Conservation (phyloP, 1,140 invertebrate species). For the Heliconius eleuchia region DNA sequence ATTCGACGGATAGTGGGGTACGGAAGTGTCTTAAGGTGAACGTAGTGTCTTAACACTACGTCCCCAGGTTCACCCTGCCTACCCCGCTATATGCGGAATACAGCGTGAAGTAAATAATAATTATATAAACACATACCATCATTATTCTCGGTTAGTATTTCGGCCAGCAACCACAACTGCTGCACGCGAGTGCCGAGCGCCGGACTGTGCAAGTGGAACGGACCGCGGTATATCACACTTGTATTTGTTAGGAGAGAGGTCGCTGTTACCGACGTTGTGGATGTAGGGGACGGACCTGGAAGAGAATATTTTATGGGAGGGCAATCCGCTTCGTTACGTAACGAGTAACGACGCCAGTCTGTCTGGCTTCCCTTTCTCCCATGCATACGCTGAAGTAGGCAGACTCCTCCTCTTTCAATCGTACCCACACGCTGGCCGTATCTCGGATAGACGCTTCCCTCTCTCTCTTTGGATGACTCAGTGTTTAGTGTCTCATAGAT, state of each 20-base stretch:
- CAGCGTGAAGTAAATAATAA: neutral
- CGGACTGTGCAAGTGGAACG: constrained; percentile 93
- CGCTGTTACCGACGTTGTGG: constrained; percentile 84
- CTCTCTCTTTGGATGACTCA: too few relatives aligned
- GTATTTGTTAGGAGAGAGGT: constrained; percentile 82
- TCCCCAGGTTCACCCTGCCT: neutral
- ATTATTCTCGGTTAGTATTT: constrained; percentile 91
- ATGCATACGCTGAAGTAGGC: too few relatives aligned
- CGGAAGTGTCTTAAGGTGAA: neutral
- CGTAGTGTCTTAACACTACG: neutral
- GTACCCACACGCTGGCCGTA: too few relatives aligned
- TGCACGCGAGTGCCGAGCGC: constrained; percentile 93
- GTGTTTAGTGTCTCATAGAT: too few relatives aligned
- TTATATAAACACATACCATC: constrained; percentile 84
- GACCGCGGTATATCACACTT: constrained; percentile 89
- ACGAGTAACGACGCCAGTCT: too few relatives aligned
- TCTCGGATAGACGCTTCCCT: too few relatives aligned
- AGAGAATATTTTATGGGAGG: too few relatives aligned
- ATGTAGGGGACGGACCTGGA: constrained; percentile 94
- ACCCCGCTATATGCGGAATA: neutral
- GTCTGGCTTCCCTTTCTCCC: too few relatives aligned
- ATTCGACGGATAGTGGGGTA: too few relatives aligned
- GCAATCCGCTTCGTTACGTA: too few relatives aligned
- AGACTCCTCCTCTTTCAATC: too few relatives aligned
- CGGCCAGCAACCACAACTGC: constrained; percentile 95